Evolutionary conservation across 2,797 vertebrate species (phyloP), one percentile per base, ranked within the genome.

Genomic region (Helostoma temminkii): DNA sequence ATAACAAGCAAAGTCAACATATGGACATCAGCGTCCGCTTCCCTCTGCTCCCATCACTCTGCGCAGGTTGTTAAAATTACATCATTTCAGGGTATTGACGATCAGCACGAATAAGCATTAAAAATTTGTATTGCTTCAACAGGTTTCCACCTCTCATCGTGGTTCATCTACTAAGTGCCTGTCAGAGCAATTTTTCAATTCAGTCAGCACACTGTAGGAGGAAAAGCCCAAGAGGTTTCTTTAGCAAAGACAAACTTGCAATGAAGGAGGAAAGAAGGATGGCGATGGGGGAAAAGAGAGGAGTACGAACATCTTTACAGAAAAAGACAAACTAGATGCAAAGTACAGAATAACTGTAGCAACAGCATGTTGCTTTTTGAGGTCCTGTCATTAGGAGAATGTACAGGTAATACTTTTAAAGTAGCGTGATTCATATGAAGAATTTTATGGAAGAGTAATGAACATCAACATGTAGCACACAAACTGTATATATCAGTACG

Each of bases 1-100:
- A 90, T 81, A 92, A 89, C 88, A 91, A 91, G 87, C 81, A 89
- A 78, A 87, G 83, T 87, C 82, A 85, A 88, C 85, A 90, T 89
- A 86, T 76, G 73, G 76, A 84, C 79, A 62, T 41, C 41, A 11
- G 61, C 70, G 42, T 54, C 67, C 8, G 25, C 34, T 30, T 54
- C 4, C 36, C 28, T 30, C 0, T 1, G 54, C 63, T 65, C 45
- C 66, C 60, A 10, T 18, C 14, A 37, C 64, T 36, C 48, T 0
- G 10, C 0, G 62, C 48, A 28, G 46, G 47, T 72, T 34, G 45
- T 46, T 34, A 4, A 48, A 71, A 62, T 32, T 74, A 49, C 66
- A 61, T 70, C 43, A 14, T 63, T 55, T 61, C 57, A 34, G 58
- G 58, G 6, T 15, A 14, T 26, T 2, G 75, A 43, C 36, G 32